phyloP scores from a whole-genome alignment of 2,113 vertebrate genomes.

The Sylvia atricapilla region DNA sequence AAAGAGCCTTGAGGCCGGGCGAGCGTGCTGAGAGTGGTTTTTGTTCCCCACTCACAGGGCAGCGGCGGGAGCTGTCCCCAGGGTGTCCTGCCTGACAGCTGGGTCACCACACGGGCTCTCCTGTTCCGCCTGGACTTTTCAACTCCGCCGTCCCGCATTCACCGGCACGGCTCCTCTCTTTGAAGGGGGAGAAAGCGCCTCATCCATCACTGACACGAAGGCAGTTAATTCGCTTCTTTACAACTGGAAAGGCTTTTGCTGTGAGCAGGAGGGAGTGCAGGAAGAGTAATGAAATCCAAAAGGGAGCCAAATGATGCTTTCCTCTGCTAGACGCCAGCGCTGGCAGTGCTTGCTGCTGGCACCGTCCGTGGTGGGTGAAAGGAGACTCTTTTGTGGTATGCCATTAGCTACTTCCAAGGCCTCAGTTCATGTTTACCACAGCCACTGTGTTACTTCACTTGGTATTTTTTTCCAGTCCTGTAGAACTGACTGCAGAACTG shows the following conservation, averaged over 20 bases:
- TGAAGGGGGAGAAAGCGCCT: conserved; percentile 76
- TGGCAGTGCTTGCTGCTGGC: conserved; percentile 22
- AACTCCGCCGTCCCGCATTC: conserved; percentile 51
- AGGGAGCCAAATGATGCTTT: conserved; percentile 54
- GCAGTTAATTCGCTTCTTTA: conserved; percentile 66
- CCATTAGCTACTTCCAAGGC: conserved; percentile 12
- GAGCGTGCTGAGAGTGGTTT: conserved; percentile 76
- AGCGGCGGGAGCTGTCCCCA: conserved; percentile 79
- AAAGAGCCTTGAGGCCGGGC: conserved; percentile 71
- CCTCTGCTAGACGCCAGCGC: not conserved
- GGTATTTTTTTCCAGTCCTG: conserved; percentile 15
- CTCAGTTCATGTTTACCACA: conserved; percentile 33
- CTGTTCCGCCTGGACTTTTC: conserved; percentile 68
- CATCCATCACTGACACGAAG: conserved; percentile 82
- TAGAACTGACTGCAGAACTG: not conserved
- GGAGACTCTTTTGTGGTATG: conserved; percentile 34
- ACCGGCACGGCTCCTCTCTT: conserved; percentile 49
- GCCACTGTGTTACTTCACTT: conserved; percentile 22
- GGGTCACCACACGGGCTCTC: conserved; percentile 77
- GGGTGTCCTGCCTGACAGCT: conserved; percentile 66
- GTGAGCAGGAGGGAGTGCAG: conserved; percentile 42
- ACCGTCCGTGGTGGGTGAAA: not conserved
- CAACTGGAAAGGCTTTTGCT: conserved; percentile 61
- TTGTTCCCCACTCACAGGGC: conserved; percentile 81
- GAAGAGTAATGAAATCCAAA: conserved; percentile 42